Evolutionary conservation across 1,140 invertebrate genomes (phyloP), one percentile per base, ranked within the genome.

Genomic region (Zaprionus gabonicus): DNA sequence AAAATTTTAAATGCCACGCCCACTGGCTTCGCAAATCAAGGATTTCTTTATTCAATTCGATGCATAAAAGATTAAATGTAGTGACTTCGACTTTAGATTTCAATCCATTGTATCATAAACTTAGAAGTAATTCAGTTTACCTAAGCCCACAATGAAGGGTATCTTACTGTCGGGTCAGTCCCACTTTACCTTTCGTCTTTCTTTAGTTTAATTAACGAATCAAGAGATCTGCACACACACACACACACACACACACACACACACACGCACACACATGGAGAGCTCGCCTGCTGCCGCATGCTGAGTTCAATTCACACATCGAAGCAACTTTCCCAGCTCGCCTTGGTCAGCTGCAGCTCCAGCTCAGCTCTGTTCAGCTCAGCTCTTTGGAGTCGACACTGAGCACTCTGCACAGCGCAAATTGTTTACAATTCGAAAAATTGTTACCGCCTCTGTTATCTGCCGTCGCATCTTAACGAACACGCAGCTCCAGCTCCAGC

Each of bases 381-480:
- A 31, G 28, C 28, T 46, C 41, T 17, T 9, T 10, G 28, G 12
- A 71, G 38, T 44, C 46, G 20, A 51, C 46, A 49, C 46, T n/a
- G 9, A 10, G 20, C 46, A 51, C 46, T 51, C 38, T 58, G 63
- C 78, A 46, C 41, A 79, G 81, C 83, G 81, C 80, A 86, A 87
- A 87, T 87, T 87, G 83, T 87, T 82, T 82, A 87, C 83, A 87
- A 82, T 87, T 87, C 83, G 79, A 86, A 84, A 56, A 85, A 80
- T 82, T 71, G 74, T 86, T 86, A 72, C 76, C 80, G 76, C 62
- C 79, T 76, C 80, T 75, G 72, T 86, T 86, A 86, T 86, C 82
- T 78, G 63, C 49, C 67, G 69, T 56, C 76, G 67, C 70, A 87
- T 87, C 83, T 87, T 75, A 78, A 86, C 73, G 73, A 87, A 87